Base-by-base conservation (phyloP, 2,888 invertebrate species). In the Odontocolon sp. region DNA sequence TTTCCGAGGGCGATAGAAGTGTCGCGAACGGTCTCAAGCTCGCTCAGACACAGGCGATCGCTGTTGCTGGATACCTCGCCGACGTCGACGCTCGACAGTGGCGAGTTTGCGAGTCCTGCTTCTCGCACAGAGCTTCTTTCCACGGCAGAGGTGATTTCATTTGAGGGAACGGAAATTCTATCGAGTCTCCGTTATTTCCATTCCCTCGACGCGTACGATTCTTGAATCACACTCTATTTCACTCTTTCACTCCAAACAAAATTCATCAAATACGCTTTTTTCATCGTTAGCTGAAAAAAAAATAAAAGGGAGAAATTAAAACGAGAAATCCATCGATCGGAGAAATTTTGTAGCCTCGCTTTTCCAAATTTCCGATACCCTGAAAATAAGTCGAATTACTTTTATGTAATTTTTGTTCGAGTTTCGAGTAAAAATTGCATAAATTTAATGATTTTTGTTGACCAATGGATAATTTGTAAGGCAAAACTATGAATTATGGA, bases 11-110 rank as follows among this genome's bases (percentile, higher is more conserved):
- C 89, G 85, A 91, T 89, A 92, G 91, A 88, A 94, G 91, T 86
- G 92, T 95, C 82, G 94, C 94, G 77, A 94, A 94, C 87, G 95
- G 95, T 72, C 91, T 95, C 80, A 94, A 94, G 88, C 91, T 95
- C 84, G 94, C 94, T 80, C 94, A 95, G 91, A 93, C 93, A 66
- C 94, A 94, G 91, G 94, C 94, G 73, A 94, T 95, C 93, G 94
- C 94, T 77, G 93, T 93, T 78, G 94, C 94, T 78, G 94, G 94
- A 80, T 93, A 94, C 89, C 90, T 93, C 85, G 93, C 93, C 59
- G 92, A 92, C 79, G 88, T 88, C 73, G 88, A 86, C 79, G 92
- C 86, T 89, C 92, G 81, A 88, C 93, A 90, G 83, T 91, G 89
- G 91, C 91, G 85, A 84, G 89, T 88, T 87, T 89, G 87, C 87